phyloP scores from a whole-genome alignment of 2,797 vertebrate genomes.

The Catharus ustulatus region DNA sequence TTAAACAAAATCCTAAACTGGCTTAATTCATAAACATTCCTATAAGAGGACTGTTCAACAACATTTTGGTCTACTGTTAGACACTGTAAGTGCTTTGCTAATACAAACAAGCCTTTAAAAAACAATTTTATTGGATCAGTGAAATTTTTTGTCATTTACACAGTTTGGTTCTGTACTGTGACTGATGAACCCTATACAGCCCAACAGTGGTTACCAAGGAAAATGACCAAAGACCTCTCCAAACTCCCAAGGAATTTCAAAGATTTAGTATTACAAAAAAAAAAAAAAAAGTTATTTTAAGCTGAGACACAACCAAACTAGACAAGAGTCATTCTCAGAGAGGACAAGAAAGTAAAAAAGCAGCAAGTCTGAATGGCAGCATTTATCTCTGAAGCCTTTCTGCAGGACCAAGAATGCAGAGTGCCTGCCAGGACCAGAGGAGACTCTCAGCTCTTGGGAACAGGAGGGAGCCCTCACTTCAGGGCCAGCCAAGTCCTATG shows the following conservation, averaged over 20 bases:
- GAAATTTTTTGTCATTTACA: neutral
- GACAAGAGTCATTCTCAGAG: neutral
- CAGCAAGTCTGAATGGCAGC: slow-evolving; percentile 23
- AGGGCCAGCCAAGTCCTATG: neutral
- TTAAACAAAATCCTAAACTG: slow-evolving; percentile 19
- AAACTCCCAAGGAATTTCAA: neutral
- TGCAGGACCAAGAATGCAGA: slow-evolving; percentile 26
- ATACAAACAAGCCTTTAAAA: neutral
- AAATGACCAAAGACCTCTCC: neutral
- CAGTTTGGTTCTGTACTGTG: neutral
- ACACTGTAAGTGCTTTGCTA: neutral
- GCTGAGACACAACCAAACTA: neutral
- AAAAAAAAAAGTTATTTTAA: slow-evolving; percentile 15
- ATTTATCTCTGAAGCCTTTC: neutral
- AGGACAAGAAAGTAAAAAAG: neutral
- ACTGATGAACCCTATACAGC: neutral
- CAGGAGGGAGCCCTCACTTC: neutral
- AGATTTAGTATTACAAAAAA: neutral
- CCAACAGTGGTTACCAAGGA: neutral
- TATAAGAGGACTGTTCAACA: neutral
- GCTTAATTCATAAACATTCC: neutral
- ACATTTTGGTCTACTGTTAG: neutral
- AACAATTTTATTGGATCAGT: neutral
- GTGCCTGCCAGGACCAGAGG: neutral
- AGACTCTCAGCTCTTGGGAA: neutral